Conservation (phyloP, 2,888 invertebrate genomes). For the Lordiphosa andalusiaca region DNA sequence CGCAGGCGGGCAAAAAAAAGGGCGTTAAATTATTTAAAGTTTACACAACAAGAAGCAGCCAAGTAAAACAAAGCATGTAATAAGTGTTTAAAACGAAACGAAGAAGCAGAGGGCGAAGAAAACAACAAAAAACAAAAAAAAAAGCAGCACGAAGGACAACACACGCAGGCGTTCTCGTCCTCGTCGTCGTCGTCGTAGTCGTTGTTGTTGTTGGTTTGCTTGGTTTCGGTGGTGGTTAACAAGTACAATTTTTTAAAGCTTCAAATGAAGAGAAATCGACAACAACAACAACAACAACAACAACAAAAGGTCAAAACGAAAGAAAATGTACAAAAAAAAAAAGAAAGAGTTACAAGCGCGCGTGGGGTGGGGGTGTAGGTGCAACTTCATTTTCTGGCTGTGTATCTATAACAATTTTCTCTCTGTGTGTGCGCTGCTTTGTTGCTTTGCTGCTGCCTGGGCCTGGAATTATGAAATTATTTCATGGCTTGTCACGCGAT, state of each 20-base stretch:
- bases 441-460: conserved; percentile 14
- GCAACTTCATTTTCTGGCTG: conserved; percentile 23
- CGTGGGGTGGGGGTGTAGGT: neutral
- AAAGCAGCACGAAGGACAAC: conserved; percentile 13
- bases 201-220: too few relatives aligned
- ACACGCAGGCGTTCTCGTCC: conserved; percentile 9
- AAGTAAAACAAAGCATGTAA: conserved; percentile 54
- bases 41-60: conserved; percentile 44
- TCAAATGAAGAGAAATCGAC: conserved; percentile 8
- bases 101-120: neutral
- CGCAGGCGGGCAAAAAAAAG: conserved; percentile 2
- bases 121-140: conserved; percentile 11
- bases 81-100: conserved; percentile 52
- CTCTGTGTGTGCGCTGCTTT: conserved; percentile 4
- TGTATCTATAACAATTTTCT: conserved; percentile 28
- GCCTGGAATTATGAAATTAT: conserved; percentile 60
- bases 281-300: neutral
- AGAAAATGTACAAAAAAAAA: too few relatives aligned
- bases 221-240: conserved; percentile 7
- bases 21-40: conserved; percentile 64
- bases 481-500: conserved; percentile 60
- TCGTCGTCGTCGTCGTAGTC: conserved; percentile 9
- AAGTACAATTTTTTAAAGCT: conserved; percentile 8
- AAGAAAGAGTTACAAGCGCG: conserved; percentile 14
- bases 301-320: neutral